These are phyloP conservation scores for Polyommatus iphigenia DNA, from an alignment of 2,888 invertebrate genomes.

Conservation along the genomic window DNA sequence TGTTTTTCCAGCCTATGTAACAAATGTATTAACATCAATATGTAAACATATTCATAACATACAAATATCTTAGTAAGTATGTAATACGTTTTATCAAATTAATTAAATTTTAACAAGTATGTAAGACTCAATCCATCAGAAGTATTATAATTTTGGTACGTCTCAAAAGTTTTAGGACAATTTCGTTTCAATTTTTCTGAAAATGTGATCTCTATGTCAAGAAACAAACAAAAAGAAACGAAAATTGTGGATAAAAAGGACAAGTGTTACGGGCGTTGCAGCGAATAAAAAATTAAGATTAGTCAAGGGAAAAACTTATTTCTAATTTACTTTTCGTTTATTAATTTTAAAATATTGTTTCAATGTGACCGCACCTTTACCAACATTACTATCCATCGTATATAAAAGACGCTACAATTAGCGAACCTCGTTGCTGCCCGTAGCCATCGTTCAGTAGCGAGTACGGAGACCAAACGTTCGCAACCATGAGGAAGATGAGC, in stretches of 20 bases:
- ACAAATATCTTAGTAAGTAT: conserved; percentile 3
- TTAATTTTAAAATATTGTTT: neutral
- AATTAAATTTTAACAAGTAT: neutral
- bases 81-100: neutral
- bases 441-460: neutral
- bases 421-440: neutral
- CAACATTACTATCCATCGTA: neutral
- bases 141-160: neutral
- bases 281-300: no score
- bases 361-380: neutral
- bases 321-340: no score
- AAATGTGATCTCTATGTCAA: no score
- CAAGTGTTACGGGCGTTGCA: no score
- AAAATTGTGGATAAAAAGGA: no score
- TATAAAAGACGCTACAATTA: neutral
- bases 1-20: no score
- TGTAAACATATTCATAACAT: neutral
- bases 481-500: conserved; percentile 21
- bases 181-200: no score
- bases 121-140: neutral
- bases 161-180: neutral
- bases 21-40: no score
- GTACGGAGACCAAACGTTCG: neutral
- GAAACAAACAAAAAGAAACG: no score
- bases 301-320: no score